phyloP scores from a whole-genome alignment of 2,888 invertebrate species.

The Ellobium chinense region DNA sequence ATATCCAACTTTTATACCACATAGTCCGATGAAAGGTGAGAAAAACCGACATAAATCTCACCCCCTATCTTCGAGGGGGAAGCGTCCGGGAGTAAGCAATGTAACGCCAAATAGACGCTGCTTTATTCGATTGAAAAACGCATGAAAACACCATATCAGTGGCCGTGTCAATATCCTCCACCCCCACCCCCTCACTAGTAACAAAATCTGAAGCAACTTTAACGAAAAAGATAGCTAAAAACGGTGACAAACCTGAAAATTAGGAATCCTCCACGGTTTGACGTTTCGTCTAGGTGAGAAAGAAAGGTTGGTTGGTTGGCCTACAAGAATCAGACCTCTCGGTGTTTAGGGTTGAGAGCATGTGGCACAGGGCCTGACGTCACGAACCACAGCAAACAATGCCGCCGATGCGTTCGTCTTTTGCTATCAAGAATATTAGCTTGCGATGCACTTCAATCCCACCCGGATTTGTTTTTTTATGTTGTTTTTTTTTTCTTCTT shows the following conservation, averaged over 20 bases:
- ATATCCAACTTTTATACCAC: constrained; percentile 17
- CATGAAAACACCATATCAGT: constrained; percentile 50
- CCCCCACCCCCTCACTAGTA: background rate
- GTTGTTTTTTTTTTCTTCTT: background rate
- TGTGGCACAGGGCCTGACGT: constrained; percentile 51
- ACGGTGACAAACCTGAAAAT: background rate
- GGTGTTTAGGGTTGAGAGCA: constrained; percentile 53
- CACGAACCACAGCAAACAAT: constrained; percentile 52
- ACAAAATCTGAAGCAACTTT: constrained; percentile 16
- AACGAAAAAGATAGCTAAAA: constrained; percentile 11
- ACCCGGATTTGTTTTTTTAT: background rate
- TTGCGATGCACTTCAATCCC: background rate
- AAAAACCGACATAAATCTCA: background rate
- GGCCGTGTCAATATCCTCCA: constrained; percentile 23
- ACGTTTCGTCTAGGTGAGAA: constrained; percentile 47
- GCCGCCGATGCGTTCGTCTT: constrained; percentile 21
- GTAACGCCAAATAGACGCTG: constrained; percentile 54
- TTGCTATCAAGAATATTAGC: background rate
- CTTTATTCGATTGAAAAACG: constrained; percentile 57
- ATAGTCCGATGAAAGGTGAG: background rate
- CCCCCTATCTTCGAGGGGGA: background rate
- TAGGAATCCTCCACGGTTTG: background rate
- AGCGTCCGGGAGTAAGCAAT: constrained; percentile 40
- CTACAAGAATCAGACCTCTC: constrained; percentile 30
- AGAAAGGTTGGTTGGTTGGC: background rate